Conservation (phyloP, 2,113 vertebrate species). For the Epinephelus cyanopodus region DNA sequence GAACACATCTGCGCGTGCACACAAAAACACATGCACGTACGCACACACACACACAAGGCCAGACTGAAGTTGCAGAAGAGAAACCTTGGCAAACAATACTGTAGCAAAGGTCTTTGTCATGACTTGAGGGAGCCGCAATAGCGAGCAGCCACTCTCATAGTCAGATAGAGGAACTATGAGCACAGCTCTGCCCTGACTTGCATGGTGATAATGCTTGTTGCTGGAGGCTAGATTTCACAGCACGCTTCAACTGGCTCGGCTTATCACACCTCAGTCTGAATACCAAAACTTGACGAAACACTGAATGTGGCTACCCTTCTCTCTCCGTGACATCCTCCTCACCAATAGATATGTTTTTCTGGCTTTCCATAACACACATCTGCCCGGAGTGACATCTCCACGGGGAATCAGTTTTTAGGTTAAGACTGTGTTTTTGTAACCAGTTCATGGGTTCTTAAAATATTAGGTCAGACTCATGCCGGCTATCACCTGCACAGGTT, state of each 20-base stretch:
- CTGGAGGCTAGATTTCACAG: conserved; percentile 76
- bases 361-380: conserved; percentile 29
- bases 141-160: conserved; percentile 35
- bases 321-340: conserved; percentile 15
- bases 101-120: conserved; percentile 63
- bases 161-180: conserved; percentile 61
- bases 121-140: conserved; percentile 67
- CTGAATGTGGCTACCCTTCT: conserved; percentile 33
- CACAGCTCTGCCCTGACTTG: conserved; percentile 81
- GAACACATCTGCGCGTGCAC: neutral
- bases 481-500: conserved; percentile 26
- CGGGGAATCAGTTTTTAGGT: conserved; percentile 3
- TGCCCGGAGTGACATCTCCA: neutral
- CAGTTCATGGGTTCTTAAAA: conserved; percentile 10
- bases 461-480: neutral
- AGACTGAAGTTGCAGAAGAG: conserved; percentile 41
- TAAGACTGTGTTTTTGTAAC: conserved; percentile 18
- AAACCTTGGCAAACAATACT: conserved; percentile 56
- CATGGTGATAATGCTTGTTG: conserved; percentile 70
- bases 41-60: neutral
- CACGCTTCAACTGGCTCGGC: conserved; percentile 77
- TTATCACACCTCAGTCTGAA: conserved; percentile 72
- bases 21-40: neutral
- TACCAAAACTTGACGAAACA: conserved; percentile 61
- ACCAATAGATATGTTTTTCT: neutral